Evolutionary conservation across 2,888 invertebrate species (phyloP).

Genomic region (Pomacea canaliculata): DNA sequence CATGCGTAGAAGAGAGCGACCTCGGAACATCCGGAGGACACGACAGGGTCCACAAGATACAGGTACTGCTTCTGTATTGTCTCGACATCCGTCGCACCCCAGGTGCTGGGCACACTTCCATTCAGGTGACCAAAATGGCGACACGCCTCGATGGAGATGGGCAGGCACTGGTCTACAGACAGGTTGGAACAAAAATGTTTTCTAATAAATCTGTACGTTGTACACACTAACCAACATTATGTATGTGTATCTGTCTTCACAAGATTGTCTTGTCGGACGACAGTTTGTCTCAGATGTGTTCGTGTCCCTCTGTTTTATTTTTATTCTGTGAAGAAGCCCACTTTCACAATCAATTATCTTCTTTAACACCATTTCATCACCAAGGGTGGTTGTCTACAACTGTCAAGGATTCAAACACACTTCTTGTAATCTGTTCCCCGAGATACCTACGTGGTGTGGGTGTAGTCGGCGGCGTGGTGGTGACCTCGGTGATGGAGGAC

Average conservation of each 20-base stretch:
- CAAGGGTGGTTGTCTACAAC: no score
- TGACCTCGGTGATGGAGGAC: background rate
- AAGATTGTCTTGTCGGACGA: no score
- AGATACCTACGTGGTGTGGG: conserved; percentile 6
- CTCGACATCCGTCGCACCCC: conserved; percentile 17
- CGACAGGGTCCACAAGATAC: conserved; percentile 21
- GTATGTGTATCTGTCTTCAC: no score
- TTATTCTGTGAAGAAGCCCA: no score
- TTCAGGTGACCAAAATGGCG: conserved; percentile 32
- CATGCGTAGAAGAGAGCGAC: conserved; percentile 40
- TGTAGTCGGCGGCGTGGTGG: conserved; percentile 1
- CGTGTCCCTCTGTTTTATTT: no score
- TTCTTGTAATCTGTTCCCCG: no score
- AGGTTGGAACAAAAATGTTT: background rate
- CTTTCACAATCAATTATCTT: no score
- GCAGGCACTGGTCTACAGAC: conserved; percentile 25
- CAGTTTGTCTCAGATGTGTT: no score
- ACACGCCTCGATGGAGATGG: conserved; percentile 27
- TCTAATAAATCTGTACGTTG: no score
- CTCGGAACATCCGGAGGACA: conserved; percentile 31
- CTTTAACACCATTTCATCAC: no score
- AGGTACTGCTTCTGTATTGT: conserved; percentile 25
- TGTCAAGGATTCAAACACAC: no score
- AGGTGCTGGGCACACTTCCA: conserved; percentile 35
- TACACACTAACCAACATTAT: no score